phyloP scores from a whole-genome alignment of 2,888 invertebrate species.

The Cataglyphis livida region DNA sequence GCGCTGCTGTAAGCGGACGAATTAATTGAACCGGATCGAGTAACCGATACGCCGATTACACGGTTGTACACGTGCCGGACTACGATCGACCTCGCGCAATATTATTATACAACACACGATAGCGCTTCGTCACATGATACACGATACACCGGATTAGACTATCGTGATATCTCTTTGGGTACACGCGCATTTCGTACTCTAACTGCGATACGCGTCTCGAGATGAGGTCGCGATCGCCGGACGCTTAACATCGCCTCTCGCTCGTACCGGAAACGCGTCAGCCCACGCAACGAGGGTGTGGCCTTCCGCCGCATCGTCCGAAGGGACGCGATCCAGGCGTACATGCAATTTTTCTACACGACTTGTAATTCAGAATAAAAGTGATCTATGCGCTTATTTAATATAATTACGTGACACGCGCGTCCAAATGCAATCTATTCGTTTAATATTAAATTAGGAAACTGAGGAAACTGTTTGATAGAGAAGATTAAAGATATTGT shows the following conservation, averaged over 20 bases:
- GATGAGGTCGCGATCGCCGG: slow-evolving; percentile 48
- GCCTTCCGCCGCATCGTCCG: slow-evolving; percentile 69
- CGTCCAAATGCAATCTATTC: not conserved
- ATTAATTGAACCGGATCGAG: slow-evolving; percentile 38
- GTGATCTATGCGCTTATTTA: not conserved
- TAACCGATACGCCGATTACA: slow-evolving; percentile 30
- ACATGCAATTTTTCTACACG: not conserved
- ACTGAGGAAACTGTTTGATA: not conserved
- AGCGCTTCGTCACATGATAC: slow-evolving; percentile 25
- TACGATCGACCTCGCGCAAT: slow-evolving; percentile 29
- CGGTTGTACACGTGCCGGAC: slow-evolving; percentile 9
- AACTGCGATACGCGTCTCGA: not conserved
- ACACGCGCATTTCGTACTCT: not conserved
- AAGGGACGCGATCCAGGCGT: slow-evolving; percentile 38
- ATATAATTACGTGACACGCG: not conserved
- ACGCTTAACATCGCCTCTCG: slow-evolving; percentile 35
- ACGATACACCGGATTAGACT: slow-evolving; percentile 39
- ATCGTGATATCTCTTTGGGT: slow-evolving; percentile 16
- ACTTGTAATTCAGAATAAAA: not conserved
- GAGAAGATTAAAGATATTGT: not conserved
- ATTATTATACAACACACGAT: slow-evolving; percentile 44
- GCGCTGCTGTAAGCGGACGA: not conserved
- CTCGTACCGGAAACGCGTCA: slow-evolving; percentile 77
- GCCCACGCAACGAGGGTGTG: slow-evolving; percentile 81
- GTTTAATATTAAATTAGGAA: not conserved